Evolutionary conservation across 2,797 vertebrate genomes (phyloP).

Genomic region (Pipistrellus nathusii): DNA sequence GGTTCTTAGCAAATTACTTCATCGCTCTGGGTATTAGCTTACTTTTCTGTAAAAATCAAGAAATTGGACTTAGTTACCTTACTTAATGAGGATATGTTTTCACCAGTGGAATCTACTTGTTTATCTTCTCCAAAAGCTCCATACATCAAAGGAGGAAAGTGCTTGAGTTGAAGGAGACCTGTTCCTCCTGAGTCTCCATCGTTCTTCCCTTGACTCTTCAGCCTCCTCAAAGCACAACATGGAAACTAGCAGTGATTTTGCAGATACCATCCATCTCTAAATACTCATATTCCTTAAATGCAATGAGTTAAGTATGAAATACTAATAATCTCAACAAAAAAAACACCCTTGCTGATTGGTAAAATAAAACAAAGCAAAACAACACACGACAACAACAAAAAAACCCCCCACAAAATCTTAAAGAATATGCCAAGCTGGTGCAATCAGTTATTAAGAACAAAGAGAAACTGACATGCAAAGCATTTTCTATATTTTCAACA

Average conservation of each 20-base stretch:
- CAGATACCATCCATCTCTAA: not conserved
- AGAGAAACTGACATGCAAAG: not conserved
- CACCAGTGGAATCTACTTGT: not conserved
- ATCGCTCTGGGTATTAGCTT: not conserved
- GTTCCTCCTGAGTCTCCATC: not conserved
- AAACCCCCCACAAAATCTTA: not conserved
- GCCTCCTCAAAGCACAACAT: not conserved
- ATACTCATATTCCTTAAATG: not conserved
- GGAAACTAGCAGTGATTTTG: not conserved
- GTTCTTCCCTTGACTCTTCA: not conserved
- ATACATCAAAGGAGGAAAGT: not conserved
- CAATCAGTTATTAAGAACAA: not conserved
- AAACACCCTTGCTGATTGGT: not conserved
- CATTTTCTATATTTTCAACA: not conserved
- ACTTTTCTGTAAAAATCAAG: slow-evolving; percentile 22
- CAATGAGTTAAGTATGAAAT: not conserved
- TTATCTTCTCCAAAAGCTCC: not conserved
- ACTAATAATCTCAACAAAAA: not conserved
- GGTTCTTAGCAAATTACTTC: not conserved
- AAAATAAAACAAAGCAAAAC: not conserved
- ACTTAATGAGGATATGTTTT: not conserved
- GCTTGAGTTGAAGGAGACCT: not conserved
- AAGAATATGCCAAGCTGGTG: not conserved
- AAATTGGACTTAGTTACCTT: not conserved
- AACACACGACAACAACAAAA: not conserved